A percentile compares a stretch with the other conserved stretches of the same genome.
These are phyloP conservation scores for Drosophila anomalata DNA, from an alignment of 2,888 invertebrate species.

Conservation along the genomic window DNA sequence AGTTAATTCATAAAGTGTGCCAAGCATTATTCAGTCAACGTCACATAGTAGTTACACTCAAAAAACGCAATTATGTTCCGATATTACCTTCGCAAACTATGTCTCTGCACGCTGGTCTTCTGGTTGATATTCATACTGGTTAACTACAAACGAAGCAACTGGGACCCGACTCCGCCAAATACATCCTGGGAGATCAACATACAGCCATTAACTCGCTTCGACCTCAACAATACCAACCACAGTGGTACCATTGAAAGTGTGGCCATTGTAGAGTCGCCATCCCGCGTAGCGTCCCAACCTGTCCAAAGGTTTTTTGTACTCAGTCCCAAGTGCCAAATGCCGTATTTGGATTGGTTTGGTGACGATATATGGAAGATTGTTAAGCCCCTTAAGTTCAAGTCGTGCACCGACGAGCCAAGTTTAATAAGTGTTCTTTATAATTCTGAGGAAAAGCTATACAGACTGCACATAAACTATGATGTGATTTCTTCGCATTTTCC, in stretches of 20 bases:
- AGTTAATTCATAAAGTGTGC: conserved; percentile 1
- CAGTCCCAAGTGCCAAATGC: conserved; percentile 34
- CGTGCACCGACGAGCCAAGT: conserved; percentile 33
- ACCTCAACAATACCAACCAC: not conserved
- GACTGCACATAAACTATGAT: conserved; percentile 14
- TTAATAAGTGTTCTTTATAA: conserved; percentile 41
- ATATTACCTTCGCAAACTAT: not conserved
- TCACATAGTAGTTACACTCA: not conserved
- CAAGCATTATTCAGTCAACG: not conserved
- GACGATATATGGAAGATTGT: not conserved
- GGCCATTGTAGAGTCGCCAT: not conserved
- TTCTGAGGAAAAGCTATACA: conserved; percentile 18
- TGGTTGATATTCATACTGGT: not conserved
- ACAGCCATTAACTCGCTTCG: not conserved
- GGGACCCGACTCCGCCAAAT: not conserved
- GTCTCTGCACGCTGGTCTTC: not conserved
- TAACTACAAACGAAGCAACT: not conserved
- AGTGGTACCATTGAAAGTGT: not conserved
- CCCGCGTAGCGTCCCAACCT: not conserved
- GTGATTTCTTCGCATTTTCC: not conserved
- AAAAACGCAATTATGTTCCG: conserved; percentile 10
- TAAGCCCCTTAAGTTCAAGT: not conserved
- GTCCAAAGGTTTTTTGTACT: conserved; percentile 26
- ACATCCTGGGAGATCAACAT: not conserved
- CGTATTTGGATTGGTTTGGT: conserved; percentile 22